These are phyloP conservation scores for Hippoglossus stenolepis DNA, from an alignment of 2,113 vertebrate genomes.

Conservation along the genomic window DNA sequence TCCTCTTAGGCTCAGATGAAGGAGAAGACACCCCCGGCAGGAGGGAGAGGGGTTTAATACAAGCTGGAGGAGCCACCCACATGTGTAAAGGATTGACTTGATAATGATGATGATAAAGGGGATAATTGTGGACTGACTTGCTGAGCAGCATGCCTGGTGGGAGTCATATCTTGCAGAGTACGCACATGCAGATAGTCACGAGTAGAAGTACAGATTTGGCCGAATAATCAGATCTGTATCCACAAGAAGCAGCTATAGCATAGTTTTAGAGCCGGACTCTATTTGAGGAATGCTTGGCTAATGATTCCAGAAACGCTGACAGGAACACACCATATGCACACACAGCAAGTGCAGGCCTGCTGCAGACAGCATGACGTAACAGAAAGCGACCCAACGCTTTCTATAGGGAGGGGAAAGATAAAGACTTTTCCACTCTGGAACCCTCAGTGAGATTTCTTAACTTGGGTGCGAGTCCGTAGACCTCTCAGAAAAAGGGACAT, in stretches of 20 bases:
- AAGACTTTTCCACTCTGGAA: conserved; percentile 23
- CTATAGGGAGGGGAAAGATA: conserved; percentile 9
- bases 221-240: conserved; percentile 19
- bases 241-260: conserved; percentile 5
- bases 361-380: conserved; percentile 42
- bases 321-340: conserved; percentile 61
- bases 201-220: conserved; percentile 23
- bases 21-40: not conserved
- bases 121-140: conserved; percentile 18
- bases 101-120: conserved; percentile 25
- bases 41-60: not conserved
- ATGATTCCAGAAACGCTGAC: conserved; percentile 60
- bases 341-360: conserved; percentile 68
- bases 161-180: conserved; percentile 1
- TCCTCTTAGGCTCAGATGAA: conserved; percentile 32
- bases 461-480: not conserved
- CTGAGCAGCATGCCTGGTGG: conserved; percentile 1
- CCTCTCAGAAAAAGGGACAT: not conserved
- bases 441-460: conserved; percentile 10
- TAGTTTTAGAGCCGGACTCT: conserved; percentile 4
- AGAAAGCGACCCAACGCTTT: conserved; percentile 23
- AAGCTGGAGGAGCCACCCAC: conserved; percentile 9
- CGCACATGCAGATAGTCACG: conserved; percentile 20
- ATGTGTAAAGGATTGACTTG: conserved; percentile 14
- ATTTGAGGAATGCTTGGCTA: conserved; percentile 45